Percentiles rank a stretch among this genome's conserved stretches.
phyloP scores from a whole-genome alignment of 2,888 invertebrate genomes.

The Stenotaenia linearis region DNA sequence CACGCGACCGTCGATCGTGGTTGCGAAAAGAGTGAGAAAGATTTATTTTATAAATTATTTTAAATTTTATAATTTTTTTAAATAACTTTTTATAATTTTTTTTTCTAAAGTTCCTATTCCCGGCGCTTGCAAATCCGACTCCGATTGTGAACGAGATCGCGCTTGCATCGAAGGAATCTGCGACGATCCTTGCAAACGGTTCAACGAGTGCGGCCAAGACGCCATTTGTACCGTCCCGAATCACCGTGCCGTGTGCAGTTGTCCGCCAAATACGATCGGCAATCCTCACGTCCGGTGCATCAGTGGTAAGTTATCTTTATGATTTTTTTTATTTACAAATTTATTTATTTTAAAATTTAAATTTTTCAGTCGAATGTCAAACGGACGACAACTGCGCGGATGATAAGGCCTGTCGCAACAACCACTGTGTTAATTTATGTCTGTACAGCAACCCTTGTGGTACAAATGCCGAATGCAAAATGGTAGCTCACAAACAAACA shows the following conservation, averaged over 20 bases:
- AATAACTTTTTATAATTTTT: background rate
- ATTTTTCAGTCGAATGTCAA: slow-evolving; percentile 68
- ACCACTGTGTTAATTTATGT: slow-evolving; percentile 76
- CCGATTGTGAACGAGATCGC: slow-evolving; percentile 66
- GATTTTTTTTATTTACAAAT: background rate
- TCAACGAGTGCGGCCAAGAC: slow-evolving; percentile 51
- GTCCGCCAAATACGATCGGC: slow-evolving; percentile 56
- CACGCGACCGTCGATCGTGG: slow-evolving; percentile 38
- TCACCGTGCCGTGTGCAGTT: slow-evolving; percentile 48
- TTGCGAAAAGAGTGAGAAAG: slow-evolving; percentile 57
- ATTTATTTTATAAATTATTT: background rate
- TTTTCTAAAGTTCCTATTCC: slow-evolving; percentile 17
- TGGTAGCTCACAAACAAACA: slow-evolving; percentile 65
- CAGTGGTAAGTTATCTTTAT: slow-evolving; percentile 30
- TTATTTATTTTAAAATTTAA: background rate
- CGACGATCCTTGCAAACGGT: slow-evolving; percentile 39
- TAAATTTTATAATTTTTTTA: background rate
- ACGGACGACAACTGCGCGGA: slow-evolving; percentile 76
- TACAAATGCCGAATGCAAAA: slow-evolving; percentile 47
- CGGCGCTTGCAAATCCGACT: slow-evolving; percentile 60
- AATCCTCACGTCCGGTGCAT: slow-evolving; percentile 39
- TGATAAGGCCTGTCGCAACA: slow-evolving; percentile 71
- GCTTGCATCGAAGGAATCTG: slow-evolving; percentile 67
- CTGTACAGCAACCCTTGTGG: slow-evolving; percentile 40
- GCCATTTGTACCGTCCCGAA: slow-evolving; percentile 61